Conservation (phyloP, 2,888 invertebrate species). For the Meteorus colon region DNA sequence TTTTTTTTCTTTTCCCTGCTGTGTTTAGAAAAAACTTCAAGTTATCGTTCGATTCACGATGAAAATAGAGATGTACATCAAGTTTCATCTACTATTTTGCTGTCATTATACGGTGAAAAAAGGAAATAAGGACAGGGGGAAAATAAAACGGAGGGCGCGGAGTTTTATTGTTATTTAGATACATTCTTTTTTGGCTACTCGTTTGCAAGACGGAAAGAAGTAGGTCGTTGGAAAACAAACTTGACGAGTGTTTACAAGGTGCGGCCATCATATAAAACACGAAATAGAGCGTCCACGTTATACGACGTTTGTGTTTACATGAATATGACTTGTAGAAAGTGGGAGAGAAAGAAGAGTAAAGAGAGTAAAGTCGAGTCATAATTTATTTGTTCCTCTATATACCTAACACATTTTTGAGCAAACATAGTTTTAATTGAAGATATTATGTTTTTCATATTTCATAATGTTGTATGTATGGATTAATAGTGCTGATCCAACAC, state of each 20-base stretch:
- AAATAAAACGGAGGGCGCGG: neutral
- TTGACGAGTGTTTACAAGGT: conserved; percentile 47
- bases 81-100: conserved; percentile 7
- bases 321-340: conserved; percentile 21
- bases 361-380: conserved; percentile 39
- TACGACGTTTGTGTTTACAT: conserved; percentile 21
- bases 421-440: conserved; percentile 42
- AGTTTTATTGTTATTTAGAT: neutral
- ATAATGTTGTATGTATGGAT: neutral
- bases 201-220: conserved; percentile 32
- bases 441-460: conserved; percentile 36
- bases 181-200: conserved; percentile 18
- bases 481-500: no score
- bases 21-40: conserved; percentile 41
- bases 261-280: conserved; percentile 46
- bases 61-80: conserved; percentile 9
- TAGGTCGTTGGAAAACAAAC: conserved; percentile 52
- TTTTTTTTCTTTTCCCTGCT: neutral
- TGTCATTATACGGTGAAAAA: conserved; percentile 7
- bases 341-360: neutral
- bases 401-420: conserved; percentile 27
- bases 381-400: conserved; percentile 42
- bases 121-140: neutral
- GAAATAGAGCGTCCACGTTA: conserved; percentile 38
- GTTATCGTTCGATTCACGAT: conserved; percentile 50